These are phyloP conservation scores for Macrotrachela quadricornifera DNA, from an alignment of 1,140 invertebrate genomes.

Conservation along the genomic window DNA sequence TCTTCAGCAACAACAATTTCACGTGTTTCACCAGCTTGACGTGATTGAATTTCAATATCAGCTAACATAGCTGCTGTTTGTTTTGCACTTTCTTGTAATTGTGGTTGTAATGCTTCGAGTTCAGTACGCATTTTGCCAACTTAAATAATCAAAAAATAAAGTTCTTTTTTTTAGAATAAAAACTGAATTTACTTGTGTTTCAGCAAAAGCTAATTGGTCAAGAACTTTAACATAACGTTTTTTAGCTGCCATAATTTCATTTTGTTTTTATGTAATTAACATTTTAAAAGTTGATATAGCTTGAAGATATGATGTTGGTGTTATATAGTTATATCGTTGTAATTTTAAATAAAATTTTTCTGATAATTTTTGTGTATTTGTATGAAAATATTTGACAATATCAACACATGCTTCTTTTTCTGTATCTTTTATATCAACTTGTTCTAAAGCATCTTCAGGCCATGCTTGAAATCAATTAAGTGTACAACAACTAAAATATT, in stretches of 20 bases:
- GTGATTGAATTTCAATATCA: constrained; percentile 36
- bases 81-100: constrained; percentile 22
- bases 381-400: constrained; percentile 26
- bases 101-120: constrained; percentile 26
- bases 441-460: constrained; percentile 28
- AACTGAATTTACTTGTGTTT: constrained; percentile 32
- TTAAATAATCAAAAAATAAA: constrained; percentile 37
- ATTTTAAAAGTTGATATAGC: constrained; percentile 57
- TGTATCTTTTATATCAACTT: constrained; percentile 26
- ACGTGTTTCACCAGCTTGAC: constrained; percentile 22
- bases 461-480: constrained; percentile 35
- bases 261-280: constrained; percentile 51
- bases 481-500: constrained; percentile 32
- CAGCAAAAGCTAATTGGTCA: constrained; percentile 62
- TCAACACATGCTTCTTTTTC: constrained; percentile 19
- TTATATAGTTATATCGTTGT: constrained; percentile 58
- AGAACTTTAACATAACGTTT: constrained; percentile 58
- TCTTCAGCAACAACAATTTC: constrained; percentile 27
- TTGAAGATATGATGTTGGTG: constrained; percentile 67
- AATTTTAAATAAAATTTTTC: constrained; percentile 43
- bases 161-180: too few species aligned
- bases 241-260: constrained; percentile 50
- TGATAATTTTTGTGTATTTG: constrained; percentile 36
- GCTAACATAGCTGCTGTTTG: constrained; percentile 51
- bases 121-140: constrained; percentile 40